Conservation (phyloP, 1,140 invertebrate genomes). For the Trichoplusia ni region DNA sequence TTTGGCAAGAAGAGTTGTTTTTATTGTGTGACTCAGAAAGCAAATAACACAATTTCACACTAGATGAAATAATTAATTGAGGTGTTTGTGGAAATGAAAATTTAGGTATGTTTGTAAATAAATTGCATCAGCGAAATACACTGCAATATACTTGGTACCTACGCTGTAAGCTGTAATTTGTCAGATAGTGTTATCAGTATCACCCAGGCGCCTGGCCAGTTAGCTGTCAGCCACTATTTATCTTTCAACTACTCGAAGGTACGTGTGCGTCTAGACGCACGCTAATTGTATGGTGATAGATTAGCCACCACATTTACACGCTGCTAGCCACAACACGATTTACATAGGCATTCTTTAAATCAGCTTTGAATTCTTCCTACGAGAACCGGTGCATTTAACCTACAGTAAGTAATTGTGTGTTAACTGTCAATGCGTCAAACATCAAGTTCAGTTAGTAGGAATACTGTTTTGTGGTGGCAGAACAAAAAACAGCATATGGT, state of each 20-base stretch:
- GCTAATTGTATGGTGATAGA: constrained; percentile 38
- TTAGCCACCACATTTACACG: constrained; percentile 32
- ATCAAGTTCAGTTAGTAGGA: constrained; percentile 1
- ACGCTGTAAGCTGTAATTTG: constrained; percentile 32
- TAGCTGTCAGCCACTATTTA: constrained; percentile 32
- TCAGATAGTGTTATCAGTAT: constrained; percentile 37
- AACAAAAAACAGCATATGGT: not conserved
- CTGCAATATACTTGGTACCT: constrained; percentile 28
- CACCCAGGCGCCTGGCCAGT: constrained; percentile 27
- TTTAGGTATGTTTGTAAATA: not conserved
- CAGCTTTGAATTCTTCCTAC: constrained; percentile 2
- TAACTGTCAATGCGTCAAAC: constrained; percentile 14
- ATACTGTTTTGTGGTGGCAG: not conserved
- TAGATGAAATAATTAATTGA: constrained; percentile 4
- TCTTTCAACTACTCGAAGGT: constrained; percentile 25
- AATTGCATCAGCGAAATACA: constrained; percentile 13
- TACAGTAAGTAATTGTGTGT: constrained; percentile 13
- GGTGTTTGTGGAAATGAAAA: not conserved
- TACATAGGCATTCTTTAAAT: constrained; percentile 31
- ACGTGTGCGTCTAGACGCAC: constrained; percentile 28
- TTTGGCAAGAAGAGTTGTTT: constrained; percentile 4
- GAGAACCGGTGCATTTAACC: constrained; percentile 18
- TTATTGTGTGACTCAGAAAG: not conserved
- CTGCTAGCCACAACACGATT: constrained; percentile 21
- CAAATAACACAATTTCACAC: not conserved